Conservation (phyloP, 2,888 invertebrate species). For the Habrosyne pyritoides region DNA sequence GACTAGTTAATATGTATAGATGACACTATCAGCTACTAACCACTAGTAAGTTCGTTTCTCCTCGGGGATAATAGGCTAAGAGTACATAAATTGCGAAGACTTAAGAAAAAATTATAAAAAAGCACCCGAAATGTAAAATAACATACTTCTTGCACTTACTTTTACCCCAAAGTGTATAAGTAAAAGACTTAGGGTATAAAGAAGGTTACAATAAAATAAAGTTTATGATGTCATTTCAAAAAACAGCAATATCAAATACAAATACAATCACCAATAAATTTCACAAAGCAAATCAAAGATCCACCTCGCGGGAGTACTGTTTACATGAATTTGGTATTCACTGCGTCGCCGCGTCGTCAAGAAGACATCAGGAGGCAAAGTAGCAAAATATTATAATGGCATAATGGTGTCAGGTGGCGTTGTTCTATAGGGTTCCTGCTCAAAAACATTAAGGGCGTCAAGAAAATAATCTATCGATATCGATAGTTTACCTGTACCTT, state of each 20-base stretch:
- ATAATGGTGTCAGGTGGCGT: slow-evolving; percentile 81
- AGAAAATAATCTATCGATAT: slow-evolving; percentile 28
- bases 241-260: slow-evolving; percentile 54
- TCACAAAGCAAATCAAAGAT: slow-evolving; percentile 53
- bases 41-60: too few species aligned
- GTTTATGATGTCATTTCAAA: slow-evolving; percentile 48
- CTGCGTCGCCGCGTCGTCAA: slow-evolving; percentile 80
- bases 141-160: too few species aligned
- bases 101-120: too few species aligned
- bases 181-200: not conserved
- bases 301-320: slow-evolving; percentile 39
- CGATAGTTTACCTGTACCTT: slow-evolving; percentile 20
- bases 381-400: slow-evolving; percentile 82
- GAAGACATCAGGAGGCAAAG: slow-evolving; percentile 77
- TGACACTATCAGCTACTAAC: too few species aligned
- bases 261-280: slow-evolving; percentile 74
- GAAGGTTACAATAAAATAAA: slow-evolving; percentile 36
- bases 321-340: slow-evolving; percentile 76
- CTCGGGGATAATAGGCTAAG: too few species aligned
- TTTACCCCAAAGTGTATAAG: not conserved
- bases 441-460: slow-evolving; percentile 12
- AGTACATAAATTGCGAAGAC: too few species aligned
- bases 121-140: too few species aligned
- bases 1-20: too few species aligned
- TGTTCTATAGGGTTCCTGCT: slow-evolving; percentile 52